Evolutionary conservation across 2,888 invertebrate species (phyloP).

Genomic region (Scotopteryx bipunctaria): DNA sequence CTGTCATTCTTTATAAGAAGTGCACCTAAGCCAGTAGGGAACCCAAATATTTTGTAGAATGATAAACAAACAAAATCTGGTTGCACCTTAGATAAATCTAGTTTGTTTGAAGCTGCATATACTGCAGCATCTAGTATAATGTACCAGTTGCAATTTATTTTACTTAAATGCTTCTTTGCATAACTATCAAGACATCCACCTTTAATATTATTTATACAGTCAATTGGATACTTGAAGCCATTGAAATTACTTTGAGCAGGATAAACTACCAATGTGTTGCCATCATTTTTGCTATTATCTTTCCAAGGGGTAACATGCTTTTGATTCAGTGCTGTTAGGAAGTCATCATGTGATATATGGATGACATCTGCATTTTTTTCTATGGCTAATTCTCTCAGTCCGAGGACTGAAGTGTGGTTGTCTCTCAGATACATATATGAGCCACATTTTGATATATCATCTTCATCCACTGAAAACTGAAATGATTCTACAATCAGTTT

Average conservation of each 20-base stretch:
- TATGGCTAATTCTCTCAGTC: slow-evolving; percentile 91
- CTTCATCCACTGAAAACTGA: slow-evolving; percentile 72
- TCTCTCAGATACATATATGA: slow-evolving; percentile 92
- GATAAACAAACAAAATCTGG: slow-evolving; percentile 97
- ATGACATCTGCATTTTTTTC: slow-evolving; percentile 80
- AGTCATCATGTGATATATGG: slow-evolving; percentile 83
- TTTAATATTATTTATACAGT: slow-evolving; percentile 86
- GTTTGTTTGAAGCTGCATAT: slow-evolving; percentile 88
- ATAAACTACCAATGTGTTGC: slow-evolving; percentile 88
- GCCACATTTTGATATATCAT: slow-evolving; percentile 68
- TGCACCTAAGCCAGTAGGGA: slow-evolving; percentile 97
- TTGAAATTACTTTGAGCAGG: slow-evolving; percentile 98
- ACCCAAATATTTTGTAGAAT: slow-evolving; percentile 98
- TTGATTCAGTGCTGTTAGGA: slow-evolving; percentile 65
- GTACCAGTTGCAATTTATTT: slow-evolving; percentile 84
- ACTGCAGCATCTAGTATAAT: slow-evolving; percentile 94
- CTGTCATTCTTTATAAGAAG: slow-evolving; percentile 89
- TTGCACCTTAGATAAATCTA: slow-evolving; percentile 87
- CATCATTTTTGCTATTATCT: slow-evolving; percentile 48
- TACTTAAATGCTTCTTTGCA: slow-evolving; percentile 61
- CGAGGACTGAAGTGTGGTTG: slow-evolving; percentile 97
- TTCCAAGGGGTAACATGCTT: slow-evolving; percentile 34
- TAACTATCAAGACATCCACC: slow-evolving; percentile 80
- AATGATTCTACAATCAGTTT: slow-evolving; percentile 94
- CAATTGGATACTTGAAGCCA: slow-evolving; percentile 93